Evolutionary conservation across 2,888 invertebrate genomes (phyloP).

Genomic region (Melipona beecheii): DNA sequence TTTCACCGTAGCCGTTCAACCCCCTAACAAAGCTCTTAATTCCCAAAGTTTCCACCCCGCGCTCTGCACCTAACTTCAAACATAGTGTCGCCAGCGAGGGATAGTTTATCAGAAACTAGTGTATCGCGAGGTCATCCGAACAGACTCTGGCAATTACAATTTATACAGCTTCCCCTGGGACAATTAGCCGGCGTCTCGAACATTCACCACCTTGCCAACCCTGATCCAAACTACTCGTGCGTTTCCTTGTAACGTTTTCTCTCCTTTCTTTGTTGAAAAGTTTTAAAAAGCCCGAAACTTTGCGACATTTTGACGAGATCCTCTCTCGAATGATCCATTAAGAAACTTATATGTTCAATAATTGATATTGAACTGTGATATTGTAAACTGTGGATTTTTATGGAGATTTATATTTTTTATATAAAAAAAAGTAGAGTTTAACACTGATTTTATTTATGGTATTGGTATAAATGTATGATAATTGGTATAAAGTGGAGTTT

Average conservation of each 20-base stretch:
- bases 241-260: background rate
- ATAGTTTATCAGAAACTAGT: background rate
- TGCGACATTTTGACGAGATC: background rate
- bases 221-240: background rate
- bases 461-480: no score
- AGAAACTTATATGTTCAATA: no score
- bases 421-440: no score
- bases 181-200: background rate
- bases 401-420: no score
- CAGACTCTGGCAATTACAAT: conserved; percentile 6
- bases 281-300: background rate
- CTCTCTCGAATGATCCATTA: background rate
- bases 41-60: background rate
- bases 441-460: no score
- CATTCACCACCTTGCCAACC: background rate
- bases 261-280: background rate
- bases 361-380: no score
- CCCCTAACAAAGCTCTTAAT: background rate
- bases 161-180: background rate
- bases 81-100: background rate
- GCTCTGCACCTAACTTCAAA: background rate
- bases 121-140: background rate
- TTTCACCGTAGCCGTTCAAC: background rate
- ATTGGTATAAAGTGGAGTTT: no score
- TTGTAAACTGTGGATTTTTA: no score